Base-by-base conservation (phyloP, 2,888 invertebrate species). In the Beris morrisii region DNA sequence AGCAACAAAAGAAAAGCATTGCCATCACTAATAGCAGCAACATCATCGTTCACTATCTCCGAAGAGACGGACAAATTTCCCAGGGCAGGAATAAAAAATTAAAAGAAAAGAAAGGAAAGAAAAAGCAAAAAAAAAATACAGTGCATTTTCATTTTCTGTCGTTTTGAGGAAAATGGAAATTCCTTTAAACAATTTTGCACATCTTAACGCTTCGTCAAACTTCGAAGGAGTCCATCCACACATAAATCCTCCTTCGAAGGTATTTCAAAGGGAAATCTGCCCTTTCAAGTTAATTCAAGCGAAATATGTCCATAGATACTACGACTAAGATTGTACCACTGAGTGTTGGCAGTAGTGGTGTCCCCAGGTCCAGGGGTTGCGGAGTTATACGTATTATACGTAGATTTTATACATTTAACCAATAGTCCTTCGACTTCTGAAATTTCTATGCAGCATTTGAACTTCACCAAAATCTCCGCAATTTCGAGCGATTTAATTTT, bases 281-380 rank as follows among this genome's bases (percentile, higher is more conserved):
- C 61, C 61, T 63, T 63, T 63, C 61, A 63, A 38, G 61, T 63
- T 61, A 63, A 63, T 52, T 63, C 61, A 63, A 63, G 61, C 48
- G 61, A 63, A 63, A 63, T 52, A 52, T 52, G 59, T 50, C 45
- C 48, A 13, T 61, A 48, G 31, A 61, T 13, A 61, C 28, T 11
- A 48, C 15, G 13, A 48, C 15, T 48, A 48, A 15, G 48, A 15
- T n/a, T n/a, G 9, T 38, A 38, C 38, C 38, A 38, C 38, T 38
- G 38, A 38, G 2, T 38, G 38, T 5, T 38, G 7, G 4, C 9
- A 38, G 22, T 22, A 22, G 22, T 22, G 22, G 22, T 22, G 22
- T 1, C 3, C 22, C 22, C 22, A 22, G 22, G 22, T 22, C 22
- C 22, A 22, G 22, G 22, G 22, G 22, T 22, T 22, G 22, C 22